Base-by-base conservation (phyloP, 1,140 invertebrate species). In the Leguminivora glycinivorella region DNA sequence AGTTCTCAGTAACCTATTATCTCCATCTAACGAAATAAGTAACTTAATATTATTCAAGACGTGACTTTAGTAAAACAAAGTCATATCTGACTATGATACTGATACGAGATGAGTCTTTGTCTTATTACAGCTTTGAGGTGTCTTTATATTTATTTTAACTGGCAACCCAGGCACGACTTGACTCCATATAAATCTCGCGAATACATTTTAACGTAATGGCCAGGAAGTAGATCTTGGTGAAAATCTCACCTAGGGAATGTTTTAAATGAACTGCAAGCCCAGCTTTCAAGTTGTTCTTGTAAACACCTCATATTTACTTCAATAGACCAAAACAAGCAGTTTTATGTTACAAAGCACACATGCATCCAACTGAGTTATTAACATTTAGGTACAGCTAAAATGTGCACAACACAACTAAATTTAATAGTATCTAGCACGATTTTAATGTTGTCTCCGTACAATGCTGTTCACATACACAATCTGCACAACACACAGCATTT, bases 121-220 rank as follows among this genome's bases (percentile, higher is more conserved):
- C n/a, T 52, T 52, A 52, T 22, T 52, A 22, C 4, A n/a, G 19
- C 47, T 52, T 9, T 22, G 47, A 85, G 83, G 84, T 87, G 83
- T 87, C 80, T 67, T 74, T 73, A 81, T 78, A 83, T 84, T 85
- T 88, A 89, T 89, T 82, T 85, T 79, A 83, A 84, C 80, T 82
- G 77, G 80, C 73, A 83, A 79, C 88, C 87, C 87, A 73, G 76
- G 84, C 87, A 88, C 87, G 87, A 89, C 84, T 83, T 70, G 76
- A 82, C 77, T 81, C 76, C 79, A 78, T 83, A 84, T 83, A 83
- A 75, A 77, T 81, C 75, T 78, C 24, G 71, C 43, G 74, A 70
- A 76, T 76, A 78, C 78, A 79, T 79, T 81, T 80, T 70, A 78
- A 78, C 72, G 80, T 75, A 74, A 74, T 73, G 69, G 70, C 40